Evolutionary conservation across 2,888 invertebrate species (phyloP).

Genomic region (Schizaphis graminum): DNA sequence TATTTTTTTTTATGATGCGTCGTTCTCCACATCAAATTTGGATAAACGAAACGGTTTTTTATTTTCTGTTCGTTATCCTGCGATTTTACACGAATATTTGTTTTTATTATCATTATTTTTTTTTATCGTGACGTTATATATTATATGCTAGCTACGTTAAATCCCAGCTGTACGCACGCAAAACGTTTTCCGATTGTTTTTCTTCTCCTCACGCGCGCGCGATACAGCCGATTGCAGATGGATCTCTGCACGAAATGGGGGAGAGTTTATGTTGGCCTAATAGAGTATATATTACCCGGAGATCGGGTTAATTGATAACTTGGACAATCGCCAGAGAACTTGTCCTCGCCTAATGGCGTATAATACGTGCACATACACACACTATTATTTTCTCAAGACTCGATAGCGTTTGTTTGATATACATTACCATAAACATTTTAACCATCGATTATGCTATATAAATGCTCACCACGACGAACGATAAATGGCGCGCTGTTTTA

Average conservation of each 20-base stretch:
- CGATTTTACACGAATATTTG: background rate
- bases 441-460: background rate
- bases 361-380: background rate
- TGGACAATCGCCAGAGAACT: slow-evolving; percentile 20
- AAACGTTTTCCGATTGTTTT: background rate
- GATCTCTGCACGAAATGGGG: background rate
- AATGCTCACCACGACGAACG: background rate
- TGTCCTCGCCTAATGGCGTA: slow-evolving; percentile 23
- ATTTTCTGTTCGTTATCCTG: background rate
- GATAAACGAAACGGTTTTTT: background rate
- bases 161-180: background rate
- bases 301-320: slow-evolving; percentile 39
- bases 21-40: background rate
- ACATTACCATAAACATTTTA: background rate
- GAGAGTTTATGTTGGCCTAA: background rate
- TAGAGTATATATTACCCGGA: background rate
- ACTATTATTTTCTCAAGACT: background rate
- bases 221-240: background rate
- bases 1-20: background rate
- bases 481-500: background rate
- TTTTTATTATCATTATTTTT: background rate
- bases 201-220: background rate
- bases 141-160: background rate
- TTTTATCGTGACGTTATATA: background rate
- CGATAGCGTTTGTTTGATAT: background rate